Conservation (phyloP, 2,113 vertebrate species). For the Thymallus thymallus region DNA sequence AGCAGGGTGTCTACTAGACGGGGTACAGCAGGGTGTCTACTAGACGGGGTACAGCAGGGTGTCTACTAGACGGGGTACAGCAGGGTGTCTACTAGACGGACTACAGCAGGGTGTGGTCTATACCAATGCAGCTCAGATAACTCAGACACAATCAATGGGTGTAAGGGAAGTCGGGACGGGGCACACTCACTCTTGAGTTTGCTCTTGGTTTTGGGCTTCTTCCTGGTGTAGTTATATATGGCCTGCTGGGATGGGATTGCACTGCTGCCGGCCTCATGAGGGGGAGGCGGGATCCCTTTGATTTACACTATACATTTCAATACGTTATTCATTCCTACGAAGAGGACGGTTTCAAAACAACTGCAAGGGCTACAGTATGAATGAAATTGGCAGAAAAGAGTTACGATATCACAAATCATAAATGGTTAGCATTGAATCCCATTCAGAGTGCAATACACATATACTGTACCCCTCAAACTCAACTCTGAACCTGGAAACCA, state of each 20-base stretch:
- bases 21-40: too few relatives aligned
- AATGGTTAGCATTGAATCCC: too few relatives aligned
- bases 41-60: too few relatives aligned
- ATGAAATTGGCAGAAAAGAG: neutral
- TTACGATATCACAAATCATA: neutral
- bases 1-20: too few relatives aligned
- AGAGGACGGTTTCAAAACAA: too few relatives aligned
- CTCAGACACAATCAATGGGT: neutral
- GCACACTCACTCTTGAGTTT: slow-evolving; percentile 32
- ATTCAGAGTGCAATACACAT: too few relatives aligned
- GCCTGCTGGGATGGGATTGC: neutral
- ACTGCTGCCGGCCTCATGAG: slow-evolving; percentile 5
- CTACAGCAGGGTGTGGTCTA: too few relatives aligned
- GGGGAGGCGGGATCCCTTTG: neutral
- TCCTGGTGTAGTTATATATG: slow-evolving; percentile 31
- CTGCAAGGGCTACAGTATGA: too few relatives aligned
- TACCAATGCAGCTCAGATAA: neutral
- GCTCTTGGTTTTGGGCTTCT: slow-evolving; percentile 30
- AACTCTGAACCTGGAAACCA: too few relatives aligned
- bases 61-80: neutral
- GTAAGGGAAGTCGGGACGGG: neutral
- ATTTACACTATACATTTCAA: too few relatives aligned
- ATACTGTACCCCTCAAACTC: too few relatives aligned
- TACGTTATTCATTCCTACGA: too few relatives aligned
- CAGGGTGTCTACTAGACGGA: neutral